phyloP scores from a whole-genome alignment of 2,888 invertebrate genomes.

The Dolomedes plantarius region DNA sequence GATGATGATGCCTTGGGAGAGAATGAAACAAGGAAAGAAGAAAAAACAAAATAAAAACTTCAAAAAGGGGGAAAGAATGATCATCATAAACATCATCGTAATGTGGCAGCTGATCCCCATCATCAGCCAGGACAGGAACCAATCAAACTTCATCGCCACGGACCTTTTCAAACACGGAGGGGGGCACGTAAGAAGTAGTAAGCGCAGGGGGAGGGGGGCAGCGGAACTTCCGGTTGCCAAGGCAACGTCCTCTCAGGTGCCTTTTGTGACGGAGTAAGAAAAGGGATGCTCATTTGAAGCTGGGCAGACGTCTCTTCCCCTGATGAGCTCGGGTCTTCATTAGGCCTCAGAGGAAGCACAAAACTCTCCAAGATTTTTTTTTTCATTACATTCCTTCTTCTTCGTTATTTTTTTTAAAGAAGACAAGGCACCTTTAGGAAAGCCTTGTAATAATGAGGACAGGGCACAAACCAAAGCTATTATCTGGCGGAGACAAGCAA shows the following conservation, averaged over 20 bases:
- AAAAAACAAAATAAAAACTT: conserved; percentile 2
- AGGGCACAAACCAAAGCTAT: conserved; percentile 69
- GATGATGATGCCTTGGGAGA: conserved; percentile 47
- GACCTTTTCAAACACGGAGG: conserved; percentile 66
- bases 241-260: conserved; percentile 68
- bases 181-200: conserved; percentile 7
- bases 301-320: conserved; percentile 41
- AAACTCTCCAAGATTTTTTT: conserved; percentile 30
- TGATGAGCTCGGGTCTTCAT: conserved; percentile 68
- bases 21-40: conserved; percentile 41
- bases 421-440: conserved; percentile 50
- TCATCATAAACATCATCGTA: conserved; percentile 71
- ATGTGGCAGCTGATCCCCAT: conserved; percentile 71
- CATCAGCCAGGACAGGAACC: conserved; percentile 69
- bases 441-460: conserved; percentile 67
- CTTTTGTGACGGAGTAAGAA: conserved; percentile 55
- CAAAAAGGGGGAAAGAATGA: conserved; percentile 35
- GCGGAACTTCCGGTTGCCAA: conserved; percentile 52
- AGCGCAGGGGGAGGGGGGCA: conserved; percentile 10
- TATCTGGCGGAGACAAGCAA: conserved; percentile 36
- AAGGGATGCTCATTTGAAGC: conserved; percentile 69
- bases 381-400: conserved; percentile 46
- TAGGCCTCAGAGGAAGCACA: conserved; percentile 52
- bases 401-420: conserved; percentile 37
- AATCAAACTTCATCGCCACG: conserved; percentile 70